Percentiles rank a stretch among this genome's conserved stretches.
phyloP scores from a whole-genome alignment of 2,888 invertebrate genomes.

The Tetragnatha montana region DNA sequence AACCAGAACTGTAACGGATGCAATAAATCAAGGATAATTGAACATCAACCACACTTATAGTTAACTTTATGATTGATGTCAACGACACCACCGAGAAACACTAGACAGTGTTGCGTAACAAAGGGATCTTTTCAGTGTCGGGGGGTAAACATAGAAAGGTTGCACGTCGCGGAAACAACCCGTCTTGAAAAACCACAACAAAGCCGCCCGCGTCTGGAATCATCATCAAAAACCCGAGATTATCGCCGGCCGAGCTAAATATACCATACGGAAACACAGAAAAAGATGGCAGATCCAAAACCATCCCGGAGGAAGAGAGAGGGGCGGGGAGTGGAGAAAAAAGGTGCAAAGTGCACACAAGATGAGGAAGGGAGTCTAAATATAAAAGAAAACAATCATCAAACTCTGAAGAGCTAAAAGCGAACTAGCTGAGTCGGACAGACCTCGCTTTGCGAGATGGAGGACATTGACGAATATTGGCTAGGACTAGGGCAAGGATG shows the following conservation, averaged over 20 bases:
- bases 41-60: too few relatives aligned
- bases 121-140: too few relatives aligned
- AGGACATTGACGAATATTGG: slow-evolving; percentile 38
- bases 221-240: slow-evolving; percentile 4
- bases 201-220: background rate
- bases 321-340: slow-evolving; percentile 14
- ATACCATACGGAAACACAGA: slow-evolving; percentile 42
- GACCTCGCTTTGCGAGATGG: slow-evolving; percentile 48
- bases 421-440: slow-evolving; percentile 57
- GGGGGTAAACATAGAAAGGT: background rate
- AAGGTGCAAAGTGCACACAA: slow-evolving; percentile 19
- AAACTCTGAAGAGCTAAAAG: slow-evolving; percentile 57
- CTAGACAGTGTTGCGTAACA: too few relatives aligned
- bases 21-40: too few relatives aligned
- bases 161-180: slow-evolving; percentile 10
- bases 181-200: background rate
- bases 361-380: slow-evolving; percentile 59
- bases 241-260: slow-evolving; percentile 36
- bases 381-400: slow-evolving; percentile 70
- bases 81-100: background rate
- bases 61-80: too few relatives aligned
- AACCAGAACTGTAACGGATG: too few relatives aligned
- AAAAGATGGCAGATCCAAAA: slow-evolving; percentile 41
- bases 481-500: background rate
- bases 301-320: background rate